Conservation (phyloP, 2,797 vertebrate species). For the Syngnathus rostellatus region DNA sequence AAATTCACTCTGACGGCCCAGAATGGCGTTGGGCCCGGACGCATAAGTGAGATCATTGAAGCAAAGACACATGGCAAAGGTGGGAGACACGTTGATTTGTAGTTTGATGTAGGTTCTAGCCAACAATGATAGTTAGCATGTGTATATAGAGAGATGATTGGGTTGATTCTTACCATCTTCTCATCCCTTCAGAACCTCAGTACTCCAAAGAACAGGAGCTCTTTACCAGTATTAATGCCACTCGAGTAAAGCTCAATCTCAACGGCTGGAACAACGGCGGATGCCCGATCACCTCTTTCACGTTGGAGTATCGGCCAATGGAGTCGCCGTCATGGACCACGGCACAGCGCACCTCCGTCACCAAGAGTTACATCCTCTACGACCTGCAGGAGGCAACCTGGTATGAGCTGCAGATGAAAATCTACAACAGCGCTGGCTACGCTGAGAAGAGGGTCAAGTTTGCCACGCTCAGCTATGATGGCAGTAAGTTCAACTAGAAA, state of each 20-base stretch:
- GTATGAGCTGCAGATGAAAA: conserved; percentile 95
- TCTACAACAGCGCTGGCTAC: conserved; percentile 92
- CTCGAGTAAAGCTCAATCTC: conserved; percentile 84
- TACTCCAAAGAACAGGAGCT: conserved; percentile 96
- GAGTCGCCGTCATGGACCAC: conserved; percentile 87
- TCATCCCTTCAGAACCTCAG: conserved; percentile 77
- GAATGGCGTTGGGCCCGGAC: conserved; percentile 91
- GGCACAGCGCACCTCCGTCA: conserved; percentile 85
- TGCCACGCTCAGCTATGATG: conserved; percentile 88
- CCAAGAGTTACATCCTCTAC: conserved; percentile 90
- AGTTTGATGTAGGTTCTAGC: too few relatives aligned
- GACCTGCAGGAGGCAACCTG: conserved; percentile 94
- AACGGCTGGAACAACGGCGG: conserved; percentile 94
- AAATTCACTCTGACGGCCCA: conserved; percentile 98
- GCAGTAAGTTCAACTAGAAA: conserved; percentile 76
- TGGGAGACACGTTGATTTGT: conserved; percentile 26
- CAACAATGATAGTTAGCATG: too few relatives aligned
- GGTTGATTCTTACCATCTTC: not conserved
- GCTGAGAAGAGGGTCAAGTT: conserved; percentile 93
- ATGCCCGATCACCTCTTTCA: conserved; percentile 93
- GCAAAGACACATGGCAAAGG: conserved; percentile 97
- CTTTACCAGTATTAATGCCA: conserved; percentile 89
- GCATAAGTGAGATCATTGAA: conserved; percentile 97
- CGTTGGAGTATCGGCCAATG: conserved; percentile 83
- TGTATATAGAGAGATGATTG: not conserved